A percentile compares a stretch with the other conserved stretches of the same genome.
phyloP scores from a whole-genome alignment of 2,797 vertebrate species.

The Antrozous pallidus region DNA sequence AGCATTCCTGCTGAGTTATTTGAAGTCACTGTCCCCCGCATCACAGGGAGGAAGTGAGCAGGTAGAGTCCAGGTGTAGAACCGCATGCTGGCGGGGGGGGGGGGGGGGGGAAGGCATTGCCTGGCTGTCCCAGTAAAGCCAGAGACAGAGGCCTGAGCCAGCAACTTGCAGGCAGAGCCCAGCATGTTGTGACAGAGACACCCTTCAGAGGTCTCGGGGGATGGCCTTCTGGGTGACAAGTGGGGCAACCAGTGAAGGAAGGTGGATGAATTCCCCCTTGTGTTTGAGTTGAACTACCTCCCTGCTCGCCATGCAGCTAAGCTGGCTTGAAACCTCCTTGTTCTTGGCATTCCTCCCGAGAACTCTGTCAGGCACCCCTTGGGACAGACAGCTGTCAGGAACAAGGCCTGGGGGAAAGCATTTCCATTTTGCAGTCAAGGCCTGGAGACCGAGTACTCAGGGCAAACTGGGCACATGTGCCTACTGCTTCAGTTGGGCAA shows the following conservation, averaged over 20 bases:
- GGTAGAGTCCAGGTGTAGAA: background rate
- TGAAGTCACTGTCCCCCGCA: background rate
- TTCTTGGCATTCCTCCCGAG: background rate
- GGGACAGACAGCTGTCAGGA: background rate
- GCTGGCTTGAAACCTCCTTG: background rate
- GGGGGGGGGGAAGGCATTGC: background rate
- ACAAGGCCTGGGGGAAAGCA: background rate
- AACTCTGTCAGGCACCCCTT: background rate
- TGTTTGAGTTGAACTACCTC: slow-evolving; percentile 57
- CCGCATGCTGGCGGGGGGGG: background rate
- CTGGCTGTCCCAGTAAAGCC: background rate
- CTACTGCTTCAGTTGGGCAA: background rate
- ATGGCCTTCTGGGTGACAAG: background rate
- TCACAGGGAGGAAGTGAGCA: background rate
- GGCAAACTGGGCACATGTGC: background rate
- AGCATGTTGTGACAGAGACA: background rate
- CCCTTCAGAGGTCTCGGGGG: background rate
- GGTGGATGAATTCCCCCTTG: slow-evolving; percentile 1
- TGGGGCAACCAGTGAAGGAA: slow-evolving; percentile 13
- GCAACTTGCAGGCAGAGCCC: background rate
- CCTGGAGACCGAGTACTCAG: background rate
- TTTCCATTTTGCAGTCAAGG: background rate
- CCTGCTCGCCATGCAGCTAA: background rate
- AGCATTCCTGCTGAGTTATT: background rate
- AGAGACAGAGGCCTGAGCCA: background rate